Evolutionary conservation across 2,888 invertebrate genomes (phyloP).

Genomic region (Neoaliturus tenellus): DNA sequence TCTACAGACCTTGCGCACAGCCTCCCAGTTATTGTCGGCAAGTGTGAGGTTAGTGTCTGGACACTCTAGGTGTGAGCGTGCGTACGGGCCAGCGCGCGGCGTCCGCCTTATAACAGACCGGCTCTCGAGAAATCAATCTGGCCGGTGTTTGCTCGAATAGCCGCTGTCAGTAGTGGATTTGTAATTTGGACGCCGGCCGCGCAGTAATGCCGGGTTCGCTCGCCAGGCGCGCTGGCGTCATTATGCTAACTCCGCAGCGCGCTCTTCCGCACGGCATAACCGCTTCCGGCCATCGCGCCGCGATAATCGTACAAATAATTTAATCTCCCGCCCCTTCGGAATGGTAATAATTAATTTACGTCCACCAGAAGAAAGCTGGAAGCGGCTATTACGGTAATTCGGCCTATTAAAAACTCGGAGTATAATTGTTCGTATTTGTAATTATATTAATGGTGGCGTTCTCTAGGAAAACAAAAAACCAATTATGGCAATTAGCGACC

Average conservation of each 20-base stretch:
- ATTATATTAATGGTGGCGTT: slow-evolving; percentile 50
- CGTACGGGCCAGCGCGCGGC: not conserved
- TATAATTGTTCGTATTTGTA: slow-evolving; percentile 55
- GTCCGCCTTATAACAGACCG: slow-evolving; percentile 29
- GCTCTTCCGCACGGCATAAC: not conserved
- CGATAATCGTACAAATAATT: slow-evolving; percentile 18
- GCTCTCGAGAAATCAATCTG: slow-evolving; percentile 38
- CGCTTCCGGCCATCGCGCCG: slow-evolving; percentile 1
- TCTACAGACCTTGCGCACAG: no score
- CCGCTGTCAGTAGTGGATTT: slow-evolving; percentile 47
- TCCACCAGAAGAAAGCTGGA: not conserved
- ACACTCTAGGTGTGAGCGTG: not conserved
- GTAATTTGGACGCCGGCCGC: slow-evolving; percentile 49
- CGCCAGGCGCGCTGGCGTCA: not conserved
- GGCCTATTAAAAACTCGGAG: not conserved
- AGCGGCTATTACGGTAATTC: slow-evolving; percentile 2
- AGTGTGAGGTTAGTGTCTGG: no score
- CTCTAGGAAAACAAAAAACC: slow-evolving; percentile 41
- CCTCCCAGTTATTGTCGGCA: no score
- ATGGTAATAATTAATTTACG: slow-evolving; percentile 24
- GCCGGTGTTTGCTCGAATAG: slow-evolving; percentile 39
- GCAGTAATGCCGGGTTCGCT: slow-evolving; percentile 22
- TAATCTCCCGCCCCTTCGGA: not conserved
- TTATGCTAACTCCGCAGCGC: slow-evolving; percentile 12
- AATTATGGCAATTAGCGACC: slow-evolving; percentile 51